Base-by-base conservation (phyloP, 2,113 vertebrate genomes). In the Chrysemys picta region DNA sequence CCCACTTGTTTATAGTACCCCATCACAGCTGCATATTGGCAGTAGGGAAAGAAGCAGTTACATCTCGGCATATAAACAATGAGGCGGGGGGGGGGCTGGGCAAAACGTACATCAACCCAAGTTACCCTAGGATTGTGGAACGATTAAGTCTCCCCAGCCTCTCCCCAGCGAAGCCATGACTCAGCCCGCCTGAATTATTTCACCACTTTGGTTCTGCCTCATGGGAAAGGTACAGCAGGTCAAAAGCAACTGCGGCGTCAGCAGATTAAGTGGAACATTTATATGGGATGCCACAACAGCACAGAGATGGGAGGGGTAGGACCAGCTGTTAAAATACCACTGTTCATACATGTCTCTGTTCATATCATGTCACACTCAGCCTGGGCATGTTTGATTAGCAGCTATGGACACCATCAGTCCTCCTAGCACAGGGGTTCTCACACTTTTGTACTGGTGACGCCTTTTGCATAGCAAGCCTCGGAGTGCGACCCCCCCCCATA, bases 11-110 rank as follows among this genome's bases (percentile, higher is more conserved):
- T 27, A 5, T 27, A 78, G 42, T 16, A 47, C 24, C 42, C 12
- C 38, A 13, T 8, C 6, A 4, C 75, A 14, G 42, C 42, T 78
- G 24, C 11, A 12, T 4, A 27, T 12, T 76, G 42, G 24, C 9
- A 54, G 22, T 57, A 91, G 8, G 91, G 22, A 47, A 82, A 88
- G 82, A 54, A 57, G 45, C 38, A 29, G 14, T 95, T 91, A n/a
- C 24, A 91, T 17, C 45, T 25, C 27, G 24, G 56, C 27, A 24
- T 0, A 89, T 69, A 93, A 94, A 89, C 6, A 29, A 25, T 14
- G 75, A 27, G 24, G 25, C 1, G 13, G 24, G 38, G 29, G 7
- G 69, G 27, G 29, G 49, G n/a, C n/a, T 84, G 88, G 54, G 75
- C 6, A 80, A 76, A 93, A 94, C 69, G 24, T 62, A 47, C 65